A percentile compares a stretch with the other conserved stretches of the same genome.
Evolutionary conservation across 2,797 vertebrate species (phyloP).

Genomic region (Syngnathus rostellatus): DNA sequence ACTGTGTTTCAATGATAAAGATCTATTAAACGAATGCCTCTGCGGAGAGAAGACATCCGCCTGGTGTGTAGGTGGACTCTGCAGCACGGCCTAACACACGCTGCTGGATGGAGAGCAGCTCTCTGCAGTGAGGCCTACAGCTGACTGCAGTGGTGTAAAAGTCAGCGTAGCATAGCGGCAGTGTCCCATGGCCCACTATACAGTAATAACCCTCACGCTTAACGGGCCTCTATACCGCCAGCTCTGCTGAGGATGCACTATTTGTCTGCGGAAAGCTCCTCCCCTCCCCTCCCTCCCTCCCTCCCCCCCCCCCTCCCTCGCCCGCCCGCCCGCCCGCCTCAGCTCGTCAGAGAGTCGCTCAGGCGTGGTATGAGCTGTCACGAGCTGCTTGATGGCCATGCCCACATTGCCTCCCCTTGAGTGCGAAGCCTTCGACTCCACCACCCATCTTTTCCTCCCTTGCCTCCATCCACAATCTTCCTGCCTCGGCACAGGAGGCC

Average conservation of each 20-base stretch:
- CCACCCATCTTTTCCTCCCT: constrained; percentile 46
- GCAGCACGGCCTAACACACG: constrained; percentile 25
- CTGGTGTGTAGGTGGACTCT: neutral
- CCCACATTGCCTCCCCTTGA: constrained; percentile 48
- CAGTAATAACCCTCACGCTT: constrained; percentile 65
- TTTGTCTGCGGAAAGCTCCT: constrained; percentile 38
- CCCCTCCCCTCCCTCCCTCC: constrained; percentile 18
- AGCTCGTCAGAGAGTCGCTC: constrained; percentile 66
- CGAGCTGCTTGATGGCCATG: constrained; percentile 69
- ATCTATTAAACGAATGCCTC: neutral
- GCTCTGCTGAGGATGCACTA: constrained; percentile 68
- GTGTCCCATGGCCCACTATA: constrained; percentile 62
- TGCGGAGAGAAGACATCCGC: neutral
- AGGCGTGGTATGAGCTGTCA: constrained; percentile 80
- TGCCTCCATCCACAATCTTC: constrained; percentile 1
- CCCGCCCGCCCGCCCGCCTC: constrained; percentile 21
- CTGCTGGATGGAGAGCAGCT: constrained; percentile 32
- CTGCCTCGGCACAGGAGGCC: constrained; percentile 42
- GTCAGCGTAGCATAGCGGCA: constrained; percentile 57
- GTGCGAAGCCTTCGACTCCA: constrained; percentile 56
- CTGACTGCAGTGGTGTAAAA: constrained; percentile 54
- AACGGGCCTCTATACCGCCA: constrained; percentile 56
- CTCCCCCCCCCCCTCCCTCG: constrained; percentile 7
- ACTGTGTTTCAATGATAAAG: neutral
- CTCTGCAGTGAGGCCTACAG: constrained; percentile 50